Percentiles rank a stretch among this genome's conserved stretches.
phyloP scores from a whole-genome alignment of 1,140 invertebrate species.

The Heliconius himera region DNA sequence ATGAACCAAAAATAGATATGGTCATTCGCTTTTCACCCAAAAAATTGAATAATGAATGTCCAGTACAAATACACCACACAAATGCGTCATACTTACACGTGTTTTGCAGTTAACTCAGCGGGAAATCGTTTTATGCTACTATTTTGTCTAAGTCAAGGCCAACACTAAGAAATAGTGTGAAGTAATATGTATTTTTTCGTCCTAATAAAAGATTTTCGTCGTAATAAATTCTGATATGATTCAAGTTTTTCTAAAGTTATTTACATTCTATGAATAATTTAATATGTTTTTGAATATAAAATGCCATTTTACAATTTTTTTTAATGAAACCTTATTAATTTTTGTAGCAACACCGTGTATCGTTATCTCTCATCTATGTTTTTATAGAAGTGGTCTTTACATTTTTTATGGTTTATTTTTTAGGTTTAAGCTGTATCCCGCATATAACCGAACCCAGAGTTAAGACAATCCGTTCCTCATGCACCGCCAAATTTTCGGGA shows the following conservation, averaged over 20 bases:
- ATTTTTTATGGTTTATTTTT: too few species aligned
- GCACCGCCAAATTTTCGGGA: too few species aligned
- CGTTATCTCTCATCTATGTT: too few species aligned
- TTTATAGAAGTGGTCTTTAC: too few species aligned
- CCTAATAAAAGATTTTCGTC: background rate
- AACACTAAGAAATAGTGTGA: background rate
- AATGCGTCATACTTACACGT: background rate
- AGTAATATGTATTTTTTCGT: background rate
- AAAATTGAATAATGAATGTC: too few species aligned
- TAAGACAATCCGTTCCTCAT: too few species aligned
- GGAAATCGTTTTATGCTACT: background rate
- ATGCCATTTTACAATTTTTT: background rate
- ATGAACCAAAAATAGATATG: too few species aligned
- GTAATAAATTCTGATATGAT: background rate
- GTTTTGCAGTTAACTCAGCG: background rate
- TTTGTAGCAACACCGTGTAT: too few species aligned
- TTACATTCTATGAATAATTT: background rate
- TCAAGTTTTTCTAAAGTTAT: background rate
- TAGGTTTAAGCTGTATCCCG: too few species aligned
- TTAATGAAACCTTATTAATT: too few species aligned
- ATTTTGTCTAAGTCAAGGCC: conserved; percentile 3
- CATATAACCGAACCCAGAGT: too few species aligned
- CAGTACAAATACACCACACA: background rate
- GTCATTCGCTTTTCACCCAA: too few species aligned
- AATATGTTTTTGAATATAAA: background rate